These are phyloP conservation scores for Myanophis thanlyinensis DNA, from an alignment of 2,113 vertebrate genomes.

Conservation along the genomic window DNA sequence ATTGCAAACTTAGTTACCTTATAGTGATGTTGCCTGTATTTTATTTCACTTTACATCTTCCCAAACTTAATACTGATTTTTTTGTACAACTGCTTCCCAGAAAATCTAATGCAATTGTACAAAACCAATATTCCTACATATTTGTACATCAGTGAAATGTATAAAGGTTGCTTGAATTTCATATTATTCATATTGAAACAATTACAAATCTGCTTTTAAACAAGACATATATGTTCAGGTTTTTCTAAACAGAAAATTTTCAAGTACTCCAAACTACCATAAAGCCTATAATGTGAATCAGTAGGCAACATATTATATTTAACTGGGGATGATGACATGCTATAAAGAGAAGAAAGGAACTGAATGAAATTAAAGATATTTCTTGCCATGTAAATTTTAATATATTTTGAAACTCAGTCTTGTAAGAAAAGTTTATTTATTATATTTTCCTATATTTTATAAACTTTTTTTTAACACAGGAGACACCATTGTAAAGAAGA, in stretches of 20 bases:
- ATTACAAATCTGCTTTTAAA: neutral
- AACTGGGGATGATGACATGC: neutral
- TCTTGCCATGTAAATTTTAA: neutral
- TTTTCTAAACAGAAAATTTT: neutral
- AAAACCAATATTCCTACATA: neutral
- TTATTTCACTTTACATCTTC: neutral
- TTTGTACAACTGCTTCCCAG: neutral
- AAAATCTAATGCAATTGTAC: neutral
- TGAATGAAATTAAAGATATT: neutral
- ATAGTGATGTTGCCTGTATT: neutral
- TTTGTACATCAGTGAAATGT: neutral
- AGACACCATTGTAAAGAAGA: neutral
- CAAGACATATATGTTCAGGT: neutral
- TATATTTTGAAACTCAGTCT: neutral
- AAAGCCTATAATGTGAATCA: neutral
- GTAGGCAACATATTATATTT: neutral
- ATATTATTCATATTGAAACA: neutral
- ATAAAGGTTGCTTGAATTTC: neutral
- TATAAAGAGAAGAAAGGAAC: neutral
- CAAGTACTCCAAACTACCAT: neutral
- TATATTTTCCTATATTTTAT: too few relatives aligned
- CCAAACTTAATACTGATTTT: neutral
- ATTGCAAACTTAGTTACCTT: neutral
- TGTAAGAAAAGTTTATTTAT: neutral
- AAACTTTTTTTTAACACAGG: neutral